These are phyloP conservation scores for Reticulitermes lucifugus DNA, from an alignment of 2,888 invertebrate species.

Conservation along the genomic window DNA sequence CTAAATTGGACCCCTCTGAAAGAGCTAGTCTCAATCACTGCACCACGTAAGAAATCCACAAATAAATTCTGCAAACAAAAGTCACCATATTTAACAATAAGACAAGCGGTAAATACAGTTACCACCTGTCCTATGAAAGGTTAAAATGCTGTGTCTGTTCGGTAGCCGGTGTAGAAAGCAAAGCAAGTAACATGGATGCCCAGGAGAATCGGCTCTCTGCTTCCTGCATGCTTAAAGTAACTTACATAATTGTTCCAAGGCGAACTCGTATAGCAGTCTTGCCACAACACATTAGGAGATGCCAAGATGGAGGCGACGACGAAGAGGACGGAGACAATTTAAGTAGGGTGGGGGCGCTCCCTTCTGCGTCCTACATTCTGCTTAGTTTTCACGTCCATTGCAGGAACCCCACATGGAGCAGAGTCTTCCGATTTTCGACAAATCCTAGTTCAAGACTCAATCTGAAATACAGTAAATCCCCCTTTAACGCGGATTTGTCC, in stretches of 20 bases:
- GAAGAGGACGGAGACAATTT: slow-evolving; percentile 36
- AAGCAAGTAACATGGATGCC: slow-evolving; percentile 1
- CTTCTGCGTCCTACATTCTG: slow-evolving; percentile 5
- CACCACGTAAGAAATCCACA: no score
- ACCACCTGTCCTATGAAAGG: no score
- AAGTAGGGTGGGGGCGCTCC: neutral
- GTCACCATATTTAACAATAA: no score
- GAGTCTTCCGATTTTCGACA: no score
- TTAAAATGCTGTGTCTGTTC: neutral
- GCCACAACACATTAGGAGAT: slow-evolving; percentile 41
- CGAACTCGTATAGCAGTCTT: slow-evolving; percentile 25
- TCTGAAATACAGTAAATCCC: no score
- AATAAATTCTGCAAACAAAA: no score
- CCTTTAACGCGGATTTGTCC: no score
- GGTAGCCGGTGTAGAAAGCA: neutral
- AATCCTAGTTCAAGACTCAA: no score
- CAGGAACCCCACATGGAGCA: neutral
- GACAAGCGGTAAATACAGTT: no score
- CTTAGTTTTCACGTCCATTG: neutral
- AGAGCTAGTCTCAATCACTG: no score
- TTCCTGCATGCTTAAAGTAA: slow-evolving; percentile 1
- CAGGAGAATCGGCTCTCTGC: slow-evolving; percentile 32
- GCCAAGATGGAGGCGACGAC: slow-evolving; percentile 32
- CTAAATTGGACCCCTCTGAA: no score
- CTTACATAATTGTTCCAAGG: slow-evolving; percentile 34